Conservation (phyloP, 2,797 vertebrate genomes). For the Tolypeutes matacus region DNA sequence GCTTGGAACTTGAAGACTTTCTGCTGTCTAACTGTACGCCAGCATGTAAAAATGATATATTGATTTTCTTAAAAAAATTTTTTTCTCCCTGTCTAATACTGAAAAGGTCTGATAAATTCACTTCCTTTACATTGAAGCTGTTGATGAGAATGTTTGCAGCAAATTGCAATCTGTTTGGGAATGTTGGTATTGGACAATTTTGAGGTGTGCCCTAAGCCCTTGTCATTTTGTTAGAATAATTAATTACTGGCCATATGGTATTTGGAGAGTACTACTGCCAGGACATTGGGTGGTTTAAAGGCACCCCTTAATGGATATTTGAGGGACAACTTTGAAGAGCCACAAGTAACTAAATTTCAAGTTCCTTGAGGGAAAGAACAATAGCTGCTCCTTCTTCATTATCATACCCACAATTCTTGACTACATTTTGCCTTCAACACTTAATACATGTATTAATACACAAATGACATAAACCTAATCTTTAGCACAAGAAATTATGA, state of each 20-base stretch:
- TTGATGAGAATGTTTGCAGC: conserved; percentile 6
- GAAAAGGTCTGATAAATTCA: conserved; percentile 38
- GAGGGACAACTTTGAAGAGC: not conserved
- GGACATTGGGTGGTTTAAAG: not conserved
- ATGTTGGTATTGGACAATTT: conserved; percentile 28
- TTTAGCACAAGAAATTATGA: not conserved
- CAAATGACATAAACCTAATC: not conserved
- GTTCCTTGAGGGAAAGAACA: not conserved
- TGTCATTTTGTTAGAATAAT: conserved; percentile 49
- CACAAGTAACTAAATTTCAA: not conserved
- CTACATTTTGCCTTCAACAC: not conserved
- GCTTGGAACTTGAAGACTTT: not conserved
- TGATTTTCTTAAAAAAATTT: conserved; percentile 17
- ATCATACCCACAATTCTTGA: not conserved
- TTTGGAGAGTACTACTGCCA: not conserved
- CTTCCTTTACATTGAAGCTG: conserved; percentile 2
- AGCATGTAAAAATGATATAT: not conserved
- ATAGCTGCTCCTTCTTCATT: not conserved
- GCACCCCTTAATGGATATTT: not conserved
- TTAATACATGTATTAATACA: not conserved
- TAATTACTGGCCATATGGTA: not conserved
- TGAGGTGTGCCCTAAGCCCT: not conserved
- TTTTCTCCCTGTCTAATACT: not conserved
- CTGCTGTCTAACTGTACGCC: not conserved
- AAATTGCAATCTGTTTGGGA: conserved; percentile 25